Base-by-base conservation (phyloP, 2,113 vertebrate species). In the Pangasianodon gigas region DNA sequence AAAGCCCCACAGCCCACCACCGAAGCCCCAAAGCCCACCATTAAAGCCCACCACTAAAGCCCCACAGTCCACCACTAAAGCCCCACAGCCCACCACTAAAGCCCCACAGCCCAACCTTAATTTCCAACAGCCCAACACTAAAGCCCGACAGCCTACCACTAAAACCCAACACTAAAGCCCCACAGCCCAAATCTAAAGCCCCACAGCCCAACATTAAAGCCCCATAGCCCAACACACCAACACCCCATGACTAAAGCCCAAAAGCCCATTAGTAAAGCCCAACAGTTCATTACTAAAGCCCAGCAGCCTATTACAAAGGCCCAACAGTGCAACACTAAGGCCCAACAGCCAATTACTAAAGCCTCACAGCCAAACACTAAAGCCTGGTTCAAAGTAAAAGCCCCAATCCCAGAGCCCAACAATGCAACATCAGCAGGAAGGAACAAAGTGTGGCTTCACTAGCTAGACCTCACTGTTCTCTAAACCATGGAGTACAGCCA, bases 101-200 rank as follows among this genome's bases (percentile, higher is more conserved):
- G 2, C 46, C 46, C 14, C 13, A 7, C 26, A 46, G 18, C 74
- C 21, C 8, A 46, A 26, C 18, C 44, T 19, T 77, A 77, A 77
- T 21, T 29, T 52, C 65, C 24, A 24, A 9, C 13, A 71, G 29
- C 62, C 84, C 1, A n/a, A 8, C 54, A 69, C 29, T 77, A 77
- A 79, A 79, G 19, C 74, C 60, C 32, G 0, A 62, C 19, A 26
- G 2, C 74, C 84, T 13, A 86, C 44, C 69, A 87, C 60, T 60
- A 56, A 79, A 60, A 32, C 8, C 46, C 13, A 32, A 46, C 60
- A n/a, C 14, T 82, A 82, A 56, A 90, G 92, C 89, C 91, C 86
- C 88, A 91, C 92, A 90, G 91, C 90, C 91, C 87, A 89, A 91
- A 92, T 94, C n/a, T 71, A 37, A 5, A 41, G 14, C 3, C 69